Percentiles rank a stretch among this genome's conserved stretches.
These are phyloP conservation scores for Platalea minor DNA, from an alignment of 2,797 vertebrate species.

Conservation along the genomic window DNA sequence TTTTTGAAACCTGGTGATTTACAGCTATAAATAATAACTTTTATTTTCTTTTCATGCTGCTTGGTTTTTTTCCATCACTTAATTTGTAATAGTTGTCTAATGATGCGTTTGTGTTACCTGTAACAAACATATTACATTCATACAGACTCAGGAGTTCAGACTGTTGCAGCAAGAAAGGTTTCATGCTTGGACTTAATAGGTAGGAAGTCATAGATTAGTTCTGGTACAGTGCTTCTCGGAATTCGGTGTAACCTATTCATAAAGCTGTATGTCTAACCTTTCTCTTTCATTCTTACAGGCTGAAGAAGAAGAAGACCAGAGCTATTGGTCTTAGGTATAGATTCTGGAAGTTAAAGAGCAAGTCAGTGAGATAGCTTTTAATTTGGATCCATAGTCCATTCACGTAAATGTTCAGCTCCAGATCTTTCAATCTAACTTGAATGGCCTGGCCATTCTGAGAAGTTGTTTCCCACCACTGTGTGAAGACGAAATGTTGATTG, in stretches of 20 bases:
- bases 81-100: conserved; percentile 24
- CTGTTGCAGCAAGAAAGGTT: neutral
- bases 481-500: neutral
- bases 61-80: neutral
- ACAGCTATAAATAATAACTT: conserved; percentile 26
- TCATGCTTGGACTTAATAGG: neutral
- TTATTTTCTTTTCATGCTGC: neutral
- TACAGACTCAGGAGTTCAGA: neutral
- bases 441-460: neutral
- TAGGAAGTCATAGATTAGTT: neutral
- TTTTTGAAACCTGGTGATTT: neutral
- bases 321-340: neutral
- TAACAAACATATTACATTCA: neutral
- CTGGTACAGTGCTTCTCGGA: neutral
- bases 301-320: neutral
- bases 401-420: neutral
- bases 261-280: neutral
- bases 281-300: neutral
- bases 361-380: neutral
- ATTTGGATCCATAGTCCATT: neutral
- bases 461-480: neutral
- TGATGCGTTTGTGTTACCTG: neutral
- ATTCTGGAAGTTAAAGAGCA: neutral
- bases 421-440: neutral
- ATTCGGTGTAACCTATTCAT: neutral